A percentile compares a stretch with the other conserved stretches of the same genome.
phyloP scores from a whole-genome alignment of 2,888 invertebrate species.

The Luffia ferchaultella region DNA sequence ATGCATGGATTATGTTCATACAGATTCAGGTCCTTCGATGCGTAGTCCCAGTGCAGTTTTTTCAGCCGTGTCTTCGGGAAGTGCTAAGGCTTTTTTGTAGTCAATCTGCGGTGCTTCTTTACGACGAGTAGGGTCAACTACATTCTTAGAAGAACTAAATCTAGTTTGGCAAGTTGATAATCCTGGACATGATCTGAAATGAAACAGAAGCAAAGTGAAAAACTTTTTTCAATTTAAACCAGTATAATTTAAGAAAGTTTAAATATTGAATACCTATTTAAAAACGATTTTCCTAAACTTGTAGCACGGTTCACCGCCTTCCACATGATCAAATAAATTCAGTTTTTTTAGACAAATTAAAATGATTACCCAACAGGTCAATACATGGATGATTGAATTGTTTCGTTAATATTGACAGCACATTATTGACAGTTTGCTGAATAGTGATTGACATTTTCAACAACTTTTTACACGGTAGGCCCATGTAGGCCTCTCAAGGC shows the following conservation, averaged over 20 bases:
- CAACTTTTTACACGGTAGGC: too few relatives aligned
- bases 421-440: too few relatives aligned
- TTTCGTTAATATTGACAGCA: too few relatives aligned
- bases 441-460: too few relatives aligned
- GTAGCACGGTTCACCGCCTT: constrained; percentile 31
- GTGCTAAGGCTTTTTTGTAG: constrained; percentile 45
- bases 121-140: constrained; percentile 26
- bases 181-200: constrained; percentile 38
- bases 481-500: too few relatives aligned
- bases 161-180: constrained; percentile 29
- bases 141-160: constrained; percentile 8
- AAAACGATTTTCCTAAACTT: constrained; percentile 27
- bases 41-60: constrained; percentile 44
- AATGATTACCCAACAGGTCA: constrained; percentile 5
- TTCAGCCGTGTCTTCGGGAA: constrained; percentile 55
- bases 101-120: constrained; percentile 62
- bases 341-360: not conserved
- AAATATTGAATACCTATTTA: constrained; percentile 30
- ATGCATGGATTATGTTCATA: too few relatives aligned
- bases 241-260: not conserved
- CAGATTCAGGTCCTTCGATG: not conserved
- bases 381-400: too few relatives aligned
- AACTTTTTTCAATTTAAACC: constrained; percentile 5
- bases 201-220: not conserved
- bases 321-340: constrained; percentile 26